Percentiles rank a stretch among this genome's conserved stretches.
Evolutionary conservation across 2,113 vertebrate species (phyloP).

Genomic region (Varanus salvator): DNA sequence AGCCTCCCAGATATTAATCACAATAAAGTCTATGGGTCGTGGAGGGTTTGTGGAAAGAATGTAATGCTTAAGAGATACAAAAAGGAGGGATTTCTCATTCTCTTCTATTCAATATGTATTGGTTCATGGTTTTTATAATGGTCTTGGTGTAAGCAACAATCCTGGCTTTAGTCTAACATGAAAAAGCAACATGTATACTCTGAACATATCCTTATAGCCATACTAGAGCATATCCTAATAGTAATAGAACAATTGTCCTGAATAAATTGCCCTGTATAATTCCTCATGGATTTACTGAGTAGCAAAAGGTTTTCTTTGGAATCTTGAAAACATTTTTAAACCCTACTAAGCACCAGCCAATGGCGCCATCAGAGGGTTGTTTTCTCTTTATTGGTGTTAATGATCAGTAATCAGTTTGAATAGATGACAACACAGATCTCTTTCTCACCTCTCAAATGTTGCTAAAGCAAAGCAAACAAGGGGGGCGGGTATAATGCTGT

Average conservation of each 20-base stretch:
- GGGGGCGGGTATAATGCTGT: fast-evolving
- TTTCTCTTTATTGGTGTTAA: not conserved
- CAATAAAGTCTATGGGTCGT: constrained; percentile 49
- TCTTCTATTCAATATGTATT: not conserved
- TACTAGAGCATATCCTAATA: fast-evolving
- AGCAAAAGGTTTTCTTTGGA: fast-evolving
- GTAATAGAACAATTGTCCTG: not conserved
- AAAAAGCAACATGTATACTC: fast-evolving
- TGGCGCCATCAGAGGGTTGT: fast-evolving
- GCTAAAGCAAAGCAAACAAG: not conserved
- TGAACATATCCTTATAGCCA: fast-evolving
- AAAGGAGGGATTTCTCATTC: constrained; percentile 16
- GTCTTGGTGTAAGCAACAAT: not conserved
- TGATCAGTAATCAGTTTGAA: fast-evolving
- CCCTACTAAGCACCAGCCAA: not conserved
- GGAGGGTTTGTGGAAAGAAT: constrained; percentile 37
- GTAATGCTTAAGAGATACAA: constrained; percentile 33
- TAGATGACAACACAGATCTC: not conserved
- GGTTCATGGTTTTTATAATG: not conserved
- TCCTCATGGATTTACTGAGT: not conserved
- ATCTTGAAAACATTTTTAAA: not conserved
- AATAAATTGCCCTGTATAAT: not conserved
- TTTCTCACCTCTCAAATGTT: fast-evolving
- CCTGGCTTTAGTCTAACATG: fast-evolving
- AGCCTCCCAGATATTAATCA: constrained; percentile 73